Evolutionary conservation across 2,113 vertebrate genomes (phyloP), one percentile per base, ranked within the genome.

Genomic region (Chloroceryle aenea): DNA sequence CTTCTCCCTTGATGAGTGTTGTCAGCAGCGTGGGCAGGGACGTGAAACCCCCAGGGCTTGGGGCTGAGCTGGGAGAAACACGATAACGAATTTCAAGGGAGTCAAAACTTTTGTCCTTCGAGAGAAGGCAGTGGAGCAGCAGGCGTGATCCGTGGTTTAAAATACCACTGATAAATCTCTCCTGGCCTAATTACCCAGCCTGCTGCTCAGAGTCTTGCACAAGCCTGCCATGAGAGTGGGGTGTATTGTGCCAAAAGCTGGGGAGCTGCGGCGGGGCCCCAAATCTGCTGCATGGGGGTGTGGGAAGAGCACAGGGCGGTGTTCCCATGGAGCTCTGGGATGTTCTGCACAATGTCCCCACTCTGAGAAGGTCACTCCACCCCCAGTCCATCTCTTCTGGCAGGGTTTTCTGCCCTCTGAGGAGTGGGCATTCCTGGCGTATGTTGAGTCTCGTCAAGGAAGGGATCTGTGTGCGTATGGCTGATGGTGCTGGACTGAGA

Each of bases 1-100:
- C 38, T 26, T 67, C 58, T 43, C 19, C 52, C 18, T 16, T 15
- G 45, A 50, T 19, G 59, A 43, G 40, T 1, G 6, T 22, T 38
- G 53, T 36, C 2, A 2, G 56, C 43, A 71, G 62, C 3, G 6
- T 20, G 43, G 29, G 67, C 80, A 63, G 62, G 64, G 59, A 72
- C 26, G 14, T 8, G 0, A n/a, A 71, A 10, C n/a, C 50, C 52
- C 43, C 1, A 0, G 74, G 40, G 14, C 2, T 1, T 1, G 0
- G 56, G 56, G 48, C 7, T 15, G 58, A 77, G 58, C 52, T 14
- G 32, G 30, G 52, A 10, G 23, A 43, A 58, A 12, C 0, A 1
- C 53, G 64, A 36, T 3, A 32, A 43, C 12, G 4, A 8, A 50
- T 48, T 66, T 30, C 34, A 26, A 55, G 77, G 59, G 66, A 87